phyloP scores from a whole-genome alignment of 2,888 invertebrate genomes.

The Hanleya hanleyi region DNA sequence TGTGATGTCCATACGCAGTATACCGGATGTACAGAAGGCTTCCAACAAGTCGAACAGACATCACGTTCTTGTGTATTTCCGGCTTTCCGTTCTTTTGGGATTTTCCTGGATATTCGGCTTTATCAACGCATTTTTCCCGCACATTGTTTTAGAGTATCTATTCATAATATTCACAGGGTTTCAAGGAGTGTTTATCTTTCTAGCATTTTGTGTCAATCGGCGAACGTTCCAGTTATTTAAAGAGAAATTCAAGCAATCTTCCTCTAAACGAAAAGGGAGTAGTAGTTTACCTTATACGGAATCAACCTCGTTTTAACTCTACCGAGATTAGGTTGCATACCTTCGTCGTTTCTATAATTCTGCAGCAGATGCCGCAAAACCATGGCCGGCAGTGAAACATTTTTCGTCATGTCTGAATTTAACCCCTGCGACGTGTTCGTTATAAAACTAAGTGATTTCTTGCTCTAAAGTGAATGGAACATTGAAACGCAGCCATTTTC shows the following conservation, averaged over 20 bases:
- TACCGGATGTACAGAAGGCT: not conserved
- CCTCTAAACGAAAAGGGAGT: not conserved
- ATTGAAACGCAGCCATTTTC: no score
- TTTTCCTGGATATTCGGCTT: not conserved
- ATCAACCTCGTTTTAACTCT: not conserved
- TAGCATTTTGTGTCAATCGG: not conserved
- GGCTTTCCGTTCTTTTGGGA: not conserved
- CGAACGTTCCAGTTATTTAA: not conserved
- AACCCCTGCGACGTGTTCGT: no score
- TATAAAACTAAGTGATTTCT: no score
- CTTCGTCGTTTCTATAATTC: no score
- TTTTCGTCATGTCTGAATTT: no score
- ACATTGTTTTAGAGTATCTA: not conserved
- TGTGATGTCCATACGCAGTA: not conserved
- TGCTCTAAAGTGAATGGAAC: no score
- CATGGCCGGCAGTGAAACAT: no score
- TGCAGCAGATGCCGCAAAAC: no score
- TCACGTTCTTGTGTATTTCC: not conserved
- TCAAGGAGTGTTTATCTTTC: not conserved
- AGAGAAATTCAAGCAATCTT: not conserved
- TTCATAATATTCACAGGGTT: not conserved
- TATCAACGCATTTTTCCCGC: not conserved
- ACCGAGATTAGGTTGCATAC: no score
- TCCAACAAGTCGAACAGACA: not conserved
- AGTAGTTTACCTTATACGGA: not conserved